phyloP scores from a whole-genome alignment of 2,113 vertebrate species.

The Sclerurus mexicanus region DNA sequence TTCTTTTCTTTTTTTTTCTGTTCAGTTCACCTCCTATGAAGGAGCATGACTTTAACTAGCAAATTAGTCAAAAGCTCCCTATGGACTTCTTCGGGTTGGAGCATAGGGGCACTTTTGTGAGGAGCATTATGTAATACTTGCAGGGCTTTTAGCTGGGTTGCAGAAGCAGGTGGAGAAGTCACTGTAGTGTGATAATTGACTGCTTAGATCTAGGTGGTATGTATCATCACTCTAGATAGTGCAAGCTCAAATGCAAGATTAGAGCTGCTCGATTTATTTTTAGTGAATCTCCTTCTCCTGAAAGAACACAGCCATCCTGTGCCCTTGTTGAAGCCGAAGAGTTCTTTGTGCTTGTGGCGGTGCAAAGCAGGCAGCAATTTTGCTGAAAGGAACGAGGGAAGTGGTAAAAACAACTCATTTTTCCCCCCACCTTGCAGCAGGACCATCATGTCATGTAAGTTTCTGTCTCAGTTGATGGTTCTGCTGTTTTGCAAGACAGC shows the following conservation, averaged over 20 bases:
- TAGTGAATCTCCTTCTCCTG: neutral
- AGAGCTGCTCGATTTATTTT: neutral
- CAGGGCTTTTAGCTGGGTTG: neutral
- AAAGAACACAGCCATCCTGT: neutral
- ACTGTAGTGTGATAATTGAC: neutral
- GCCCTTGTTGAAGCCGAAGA: neutral
- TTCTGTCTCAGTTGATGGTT: neutral
- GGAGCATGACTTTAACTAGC: neutral
- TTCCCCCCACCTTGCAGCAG: neutral
- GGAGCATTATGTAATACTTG: neutral
- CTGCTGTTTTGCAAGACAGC: neutral
- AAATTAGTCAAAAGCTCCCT: neutral
- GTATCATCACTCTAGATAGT: neutral
- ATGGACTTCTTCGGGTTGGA: neutral
- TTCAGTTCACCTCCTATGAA: neutral
- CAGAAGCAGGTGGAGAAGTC: neutral
- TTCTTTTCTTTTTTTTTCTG: neutral
- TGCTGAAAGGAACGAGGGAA: neutral
- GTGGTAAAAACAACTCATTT: neutral
- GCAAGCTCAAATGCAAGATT: neutral
- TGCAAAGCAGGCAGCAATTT: neutral
- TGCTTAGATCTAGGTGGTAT: neutral
- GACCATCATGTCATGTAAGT: neutral
- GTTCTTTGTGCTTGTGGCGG: neutral
- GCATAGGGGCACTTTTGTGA: neutral